Base-by-base conservation (phyloP, 30 jellyfish, hydroid and myxozoan genomes). In the Aurelia aurita complex sp. Pacific region DNA sequence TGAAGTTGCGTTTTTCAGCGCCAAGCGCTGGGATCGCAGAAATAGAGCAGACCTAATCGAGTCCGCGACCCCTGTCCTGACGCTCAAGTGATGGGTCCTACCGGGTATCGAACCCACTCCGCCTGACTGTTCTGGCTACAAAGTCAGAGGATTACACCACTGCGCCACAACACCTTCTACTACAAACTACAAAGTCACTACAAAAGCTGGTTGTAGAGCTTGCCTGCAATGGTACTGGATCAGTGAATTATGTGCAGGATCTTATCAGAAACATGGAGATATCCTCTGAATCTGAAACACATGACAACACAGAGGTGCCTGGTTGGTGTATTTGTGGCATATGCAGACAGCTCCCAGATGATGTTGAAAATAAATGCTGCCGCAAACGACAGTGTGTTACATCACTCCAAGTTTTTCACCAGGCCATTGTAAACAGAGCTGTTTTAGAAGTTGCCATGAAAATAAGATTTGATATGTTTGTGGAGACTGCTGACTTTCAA, bases 381-480 rank as follows among this genome's bases (percentile, higher is more conserved):
- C 34, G 29, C 29, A 76, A 76, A 57, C 14, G 59, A 29, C 29
- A 19, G 60, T 76, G 86, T 76, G 86, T 51, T 6, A 76, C 86
- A 13, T 29, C 77, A 53, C 29, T 14, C 53, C 65, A 59, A 76
- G 86, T 35, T 35, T 76, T 76, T 38, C 55, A 57, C 18, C 80
- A 76, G 9, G 86, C 73, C 19, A 35, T 52, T 59, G 34, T 76
- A 19, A 76, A 76, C 78, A 76, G 76, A 59, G 60, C 50, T 29
- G 86, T 38, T 80, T 59, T 76, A 57, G 78, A 76, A 38, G 18
- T 76, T 51, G 86, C 86, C 32, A 76, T 76, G 73, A 76, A 76
- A 59, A 17, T 36, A 1, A 29, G 78, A 32, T 51, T n/a, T 59
- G 86, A 76, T 57, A 76, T 53, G 86, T n/a, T 17, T 35, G 76